A percentile compares a stretch with the other conserved stretches of the same genome.
These are phyloP conservation scores for Epinephelus fuscoguttatus DNA, from an alignment of 2,113 vertebrate species.

Conservation along the genomic window DNA sequence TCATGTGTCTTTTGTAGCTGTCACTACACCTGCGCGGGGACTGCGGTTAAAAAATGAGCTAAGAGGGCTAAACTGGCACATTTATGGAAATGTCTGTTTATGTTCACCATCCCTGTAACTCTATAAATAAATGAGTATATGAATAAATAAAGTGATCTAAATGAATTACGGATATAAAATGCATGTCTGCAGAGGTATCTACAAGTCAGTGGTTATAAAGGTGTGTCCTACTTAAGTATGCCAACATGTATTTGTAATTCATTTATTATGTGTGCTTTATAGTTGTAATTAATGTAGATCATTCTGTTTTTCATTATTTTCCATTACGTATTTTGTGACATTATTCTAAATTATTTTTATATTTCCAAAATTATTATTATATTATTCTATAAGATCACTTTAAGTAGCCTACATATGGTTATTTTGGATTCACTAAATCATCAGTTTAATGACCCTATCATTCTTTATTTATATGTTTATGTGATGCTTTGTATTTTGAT, in stretches of 20 bases:
- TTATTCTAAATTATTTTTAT: neutral
- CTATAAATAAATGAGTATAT: no score
- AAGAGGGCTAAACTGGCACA: no score
- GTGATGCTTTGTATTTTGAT: neutral
- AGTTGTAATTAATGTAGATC: neutral
- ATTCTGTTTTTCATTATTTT: neutral
- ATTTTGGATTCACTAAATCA: neutral
- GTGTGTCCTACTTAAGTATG: no score
- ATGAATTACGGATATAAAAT: neutral
- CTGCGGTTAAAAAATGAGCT: neutral
- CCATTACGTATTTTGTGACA: neutral
- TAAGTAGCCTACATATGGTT: neutral
- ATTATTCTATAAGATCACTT: neutral
- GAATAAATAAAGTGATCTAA: no score
- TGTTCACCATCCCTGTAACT: neutral
- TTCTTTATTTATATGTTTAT: neutral
- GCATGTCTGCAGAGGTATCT: neutral
- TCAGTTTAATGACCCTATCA: fast-evolving
- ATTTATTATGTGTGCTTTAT: neutral
- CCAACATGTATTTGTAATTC: no score
- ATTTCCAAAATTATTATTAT: neutral
- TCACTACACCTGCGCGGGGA: neutral
- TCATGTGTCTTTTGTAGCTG: neutral
- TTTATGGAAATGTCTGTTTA: neutral
- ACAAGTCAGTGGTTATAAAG: neutral